Percentiles rank a stretch among this genome's conserved stretches.
Conservation (phyloP, 2,888 invertebrate species). For the Chloroclysta siterata region DNA sequence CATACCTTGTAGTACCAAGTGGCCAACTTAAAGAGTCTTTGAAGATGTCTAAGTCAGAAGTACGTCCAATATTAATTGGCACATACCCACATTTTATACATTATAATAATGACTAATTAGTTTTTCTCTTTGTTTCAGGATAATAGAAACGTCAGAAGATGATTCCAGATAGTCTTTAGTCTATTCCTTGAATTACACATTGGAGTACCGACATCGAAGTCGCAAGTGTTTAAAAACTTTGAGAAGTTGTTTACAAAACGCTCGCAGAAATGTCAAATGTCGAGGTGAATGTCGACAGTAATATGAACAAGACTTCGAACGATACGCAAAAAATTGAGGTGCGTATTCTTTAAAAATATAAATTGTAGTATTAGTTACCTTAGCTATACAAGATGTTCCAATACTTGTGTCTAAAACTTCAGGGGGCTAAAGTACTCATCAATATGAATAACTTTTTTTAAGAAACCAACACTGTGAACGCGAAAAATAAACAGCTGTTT, state of each 20-base stretch:
- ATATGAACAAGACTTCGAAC: constrained; percentile 70
- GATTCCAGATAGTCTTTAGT: constrained; percentile 24
- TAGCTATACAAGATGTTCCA: too few species aligned
- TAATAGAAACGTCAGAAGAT: constrained; percentile 23
- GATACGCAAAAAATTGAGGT: constrained; percentile 57
- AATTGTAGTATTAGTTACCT: not conserved
- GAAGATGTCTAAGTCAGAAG: too few species aligned
- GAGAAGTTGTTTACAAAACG: constrained; percentile 10
- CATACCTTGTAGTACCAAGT: too few species aligned
- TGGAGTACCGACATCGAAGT: not conserved
- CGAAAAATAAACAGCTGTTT: too few species aligned
- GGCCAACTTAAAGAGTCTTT: too few species aligned
- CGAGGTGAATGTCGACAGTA: constrained; percentile 63
- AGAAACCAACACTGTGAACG: too few species aligned
- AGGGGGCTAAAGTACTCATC: too few species aligned
- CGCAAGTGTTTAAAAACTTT: constrained; percentile 7
- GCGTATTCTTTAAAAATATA: constrained; percentile 38
- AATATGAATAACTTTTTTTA: too few species aligned
- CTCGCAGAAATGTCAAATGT: constrained; percentile 57
- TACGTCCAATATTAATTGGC: too few species aligned
- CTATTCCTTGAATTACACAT: not conserved
- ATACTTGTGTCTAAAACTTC: too few species aligned
- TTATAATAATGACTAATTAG: too few species aligned
- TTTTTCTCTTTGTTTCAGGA: constrained; percentile 37
- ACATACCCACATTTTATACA: too few species aligned